Percentiles rank a stretch among this genome's conserved stretches.
Conservation (phyloP, 2,888 invertebrate species). For the Campoletis raptor region DNA sequence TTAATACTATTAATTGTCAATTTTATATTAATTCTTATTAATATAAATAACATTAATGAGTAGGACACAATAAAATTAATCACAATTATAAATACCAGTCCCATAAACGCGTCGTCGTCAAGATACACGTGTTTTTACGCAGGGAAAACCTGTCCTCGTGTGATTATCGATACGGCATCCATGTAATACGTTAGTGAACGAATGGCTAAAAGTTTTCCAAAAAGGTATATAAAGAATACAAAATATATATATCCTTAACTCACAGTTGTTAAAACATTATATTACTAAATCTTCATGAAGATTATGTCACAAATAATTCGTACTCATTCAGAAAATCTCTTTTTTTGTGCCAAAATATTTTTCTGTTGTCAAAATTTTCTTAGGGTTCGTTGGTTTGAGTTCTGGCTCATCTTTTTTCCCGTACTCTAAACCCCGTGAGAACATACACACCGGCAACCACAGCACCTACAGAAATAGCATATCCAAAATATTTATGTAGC, state of each 20-base stretch:
- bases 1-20: too few relatives aligned
- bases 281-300: background rate
- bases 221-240: background rate
- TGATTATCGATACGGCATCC: background rate
- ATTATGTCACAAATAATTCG: background rate
- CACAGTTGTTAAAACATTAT: background rate
- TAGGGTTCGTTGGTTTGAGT: background rate
- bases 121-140: too few relatives aligned
- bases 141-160: too few relatives aligned
- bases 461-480: conserved; percentile 48
- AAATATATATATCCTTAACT: background rate
- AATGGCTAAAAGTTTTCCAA: background rate
- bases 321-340: background rate
- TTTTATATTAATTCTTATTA: too few relatives aligned
- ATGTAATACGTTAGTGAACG: background rate
- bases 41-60: too few relatives aligned
- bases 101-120: too few relatives aligned
- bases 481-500: conserved; percentile 61
- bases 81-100: too few relatives aligned
- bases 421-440: background rate
- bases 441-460: background rate
- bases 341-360: background rate
- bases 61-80: too few relatives aligned
- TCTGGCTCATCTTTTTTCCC: conserved; percentile 31
- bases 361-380: background rate